phyloP scores from a whole-genome alignment of 2,888 invertebrate genomes.

The Plagodis pulveraria region DNA sequence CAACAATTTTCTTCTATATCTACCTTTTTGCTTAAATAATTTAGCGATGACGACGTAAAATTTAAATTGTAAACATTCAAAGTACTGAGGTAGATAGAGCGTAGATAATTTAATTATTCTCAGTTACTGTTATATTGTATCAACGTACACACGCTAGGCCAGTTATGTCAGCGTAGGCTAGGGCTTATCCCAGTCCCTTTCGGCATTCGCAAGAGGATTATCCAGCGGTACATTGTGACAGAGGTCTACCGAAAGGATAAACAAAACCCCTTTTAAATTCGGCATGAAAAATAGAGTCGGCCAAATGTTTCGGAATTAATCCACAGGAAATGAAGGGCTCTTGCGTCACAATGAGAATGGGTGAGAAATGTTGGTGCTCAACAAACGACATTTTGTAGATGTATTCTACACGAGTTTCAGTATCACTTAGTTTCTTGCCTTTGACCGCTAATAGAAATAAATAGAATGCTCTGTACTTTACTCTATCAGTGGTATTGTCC shows the following conservation, averaged over 20 bases:
- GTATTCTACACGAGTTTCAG: too few relatives aligned
- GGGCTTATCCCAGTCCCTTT: constrained; percentile 22
- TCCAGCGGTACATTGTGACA: constrained; percentile 18
- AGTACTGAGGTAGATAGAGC: too few relatives aligned
- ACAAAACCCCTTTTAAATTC: constrained; percentile 30
- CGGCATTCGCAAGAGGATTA: constrained; percentile 21
- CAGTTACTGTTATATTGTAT: not conserved
- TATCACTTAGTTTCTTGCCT: too few relatives aligned
- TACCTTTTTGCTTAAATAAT: too few relatives aligned
- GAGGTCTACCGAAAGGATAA: constrained; percentile 27
- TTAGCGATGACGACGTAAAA: too few relatives aligned
- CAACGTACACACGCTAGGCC: constrained; percentile 2
- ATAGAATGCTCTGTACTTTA: too few relatives aligned
- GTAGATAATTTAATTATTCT: not conserved
- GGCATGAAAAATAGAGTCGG: constrained; percentile 25
- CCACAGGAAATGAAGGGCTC: constrained; percentile 21
- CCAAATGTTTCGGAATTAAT: constrained; percentile 29
- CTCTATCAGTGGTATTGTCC: too few relatives aligned
- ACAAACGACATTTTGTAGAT: too few relatives aligned
- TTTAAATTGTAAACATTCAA: too few relatives aligned
- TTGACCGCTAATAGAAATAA: too few relatives aligned
- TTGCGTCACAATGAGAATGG: constrained; percentile 8
- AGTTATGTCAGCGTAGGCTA: constrained; percentile 9
- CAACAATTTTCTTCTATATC: too few relatives aligned
- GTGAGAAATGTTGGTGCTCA: constrained; percentile 6